These are phyloP conservation scores for Drosophila ambigua DNA, from an alignment of 1,140 invertebrate species.

Conservation along the genomic window DNA sequence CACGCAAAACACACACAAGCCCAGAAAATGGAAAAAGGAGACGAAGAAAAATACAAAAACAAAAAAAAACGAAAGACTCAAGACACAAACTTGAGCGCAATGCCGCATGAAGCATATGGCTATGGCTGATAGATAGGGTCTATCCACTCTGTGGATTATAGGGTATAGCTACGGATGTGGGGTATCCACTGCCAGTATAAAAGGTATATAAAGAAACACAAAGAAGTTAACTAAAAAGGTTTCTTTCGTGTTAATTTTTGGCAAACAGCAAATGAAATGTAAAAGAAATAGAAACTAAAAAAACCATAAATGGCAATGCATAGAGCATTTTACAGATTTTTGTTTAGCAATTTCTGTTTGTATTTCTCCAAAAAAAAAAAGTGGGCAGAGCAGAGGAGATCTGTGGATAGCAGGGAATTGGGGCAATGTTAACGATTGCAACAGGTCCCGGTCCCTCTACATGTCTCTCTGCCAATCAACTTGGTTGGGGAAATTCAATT, in stretches of 20 bases:
- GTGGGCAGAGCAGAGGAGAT: constrained; percentile 11
- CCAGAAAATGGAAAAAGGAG: constrained; percentile 8
- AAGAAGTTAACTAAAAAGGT: constrained; percentile 15
- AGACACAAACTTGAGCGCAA: constrained; percentile 66
- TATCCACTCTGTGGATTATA: too few species aligned
- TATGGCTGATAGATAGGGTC: too few species aligned
- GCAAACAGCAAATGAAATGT: constrained; percentile 26
- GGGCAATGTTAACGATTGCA: constrained; percentile 76
- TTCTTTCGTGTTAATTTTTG: constrained; percentile 25
- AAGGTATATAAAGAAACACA: too few species aligned
- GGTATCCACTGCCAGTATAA: too few species aligned
- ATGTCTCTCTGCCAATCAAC: constrained; percentile 56
- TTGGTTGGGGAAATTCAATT: constrained; percentile 21
- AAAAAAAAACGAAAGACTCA: constrained; percentile 67
- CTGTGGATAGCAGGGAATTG: constrained; percentile 38
- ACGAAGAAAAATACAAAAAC: constrained; percentile 26
- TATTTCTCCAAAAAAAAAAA: constrained; percentile 48
- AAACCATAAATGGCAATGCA: not conserved
- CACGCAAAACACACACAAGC: not conserved
- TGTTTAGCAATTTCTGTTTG: constrained; percentile 53
- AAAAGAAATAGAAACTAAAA: constrained; percentile 16
- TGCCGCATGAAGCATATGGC: constrained; percentile 55
- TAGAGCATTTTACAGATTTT: not conserved
- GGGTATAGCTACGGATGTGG: too few species aligned
- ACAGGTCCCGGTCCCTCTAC: constrained; percentile 43